These are phyloP conservation scores for Meloidogyne exigua DNA, from an alignment of 1,140 invertebrate species.

Conservation along the genomic window DNA sequence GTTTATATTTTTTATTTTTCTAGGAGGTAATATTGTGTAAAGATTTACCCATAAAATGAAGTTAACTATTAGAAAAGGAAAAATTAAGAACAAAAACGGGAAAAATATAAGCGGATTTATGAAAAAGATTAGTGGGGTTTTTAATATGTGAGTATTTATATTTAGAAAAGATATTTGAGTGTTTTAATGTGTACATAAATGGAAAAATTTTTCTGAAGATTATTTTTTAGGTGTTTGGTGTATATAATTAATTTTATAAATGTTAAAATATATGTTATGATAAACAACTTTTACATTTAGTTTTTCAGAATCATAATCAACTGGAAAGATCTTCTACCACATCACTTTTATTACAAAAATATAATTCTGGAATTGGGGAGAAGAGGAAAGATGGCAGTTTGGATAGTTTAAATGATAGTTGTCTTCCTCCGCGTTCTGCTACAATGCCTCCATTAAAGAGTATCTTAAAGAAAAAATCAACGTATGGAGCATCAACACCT, in stretches of 20 bases:
- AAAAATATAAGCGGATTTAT: too few relatives aligned
- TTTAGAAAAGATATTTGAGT: too few relatives aligned
- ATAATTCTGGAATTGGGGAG: background rate
- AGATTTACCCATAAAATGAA: too few relatives aligned
- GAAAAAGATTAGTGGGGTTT: too few relatives aligned
- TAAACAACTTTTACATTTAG: background rate
- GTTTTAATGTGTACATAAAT: too few relatives aligned
- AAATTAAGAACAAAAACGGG: too few relatives aligned
- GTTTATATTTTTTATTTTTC: conserved; percentile 7
- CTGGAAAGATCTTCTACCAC: background rate
- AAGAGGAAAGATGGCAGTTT: background rate
- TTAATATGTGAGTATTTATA: too few relatives aligned
- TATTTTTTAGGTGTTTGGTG: too few relatives aligned
- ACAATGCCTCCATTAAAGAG: conserved; percentile 26
- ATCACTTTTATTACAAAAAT: background rate
- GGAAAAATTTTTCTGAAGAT: too few relatives aligned
- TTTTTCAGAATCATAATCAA: background rate
- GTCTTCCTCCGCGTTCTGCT: conserved; percentile 8
- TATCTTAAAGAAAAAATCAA: conserved; percentile 16
- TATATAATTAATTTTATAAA: too few relatives aligned
- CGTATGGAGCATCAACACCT: background rate
- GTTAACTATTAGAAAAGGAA: too few relatives aligned
- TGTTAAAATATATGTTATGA: background rate
- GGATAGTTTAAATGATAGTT: background rate
- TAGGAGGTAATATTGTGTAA: too few relatives aligned